Conservation (phyloP, 2,113 vertebrate genomes). For the Dipodomys merriami region DNA sequence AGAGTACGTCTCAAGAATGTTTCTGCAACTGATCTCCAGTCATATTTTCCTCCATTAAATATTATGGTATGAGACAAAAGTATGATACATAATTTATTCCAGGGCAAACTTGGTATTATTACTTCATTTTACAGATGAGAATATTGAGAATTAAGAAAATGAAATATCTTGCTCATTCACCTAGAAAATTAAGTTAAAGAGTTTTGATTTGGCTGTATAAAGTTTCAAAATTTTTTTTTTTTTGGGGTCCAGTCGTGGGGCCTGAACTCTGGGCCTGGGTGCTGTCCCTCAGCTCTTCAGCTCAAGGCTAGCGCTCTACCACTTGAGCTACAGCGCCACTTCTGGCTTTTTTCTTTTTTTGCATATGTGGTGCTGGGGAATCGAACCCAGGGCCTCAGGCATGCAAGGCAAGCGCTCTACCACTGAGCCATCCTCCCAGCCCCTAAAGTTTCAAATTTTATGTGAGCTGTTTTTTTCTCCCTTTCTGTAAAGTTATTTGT, state of each 20-base stretch:
- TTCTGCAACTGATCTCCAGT: neutral
- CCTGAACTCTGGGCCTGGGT: no score
- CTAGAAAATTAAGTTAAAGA: constrained; percentile 16
- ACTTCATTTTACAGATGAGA: neutral
- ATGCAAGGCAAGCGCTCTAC: no score
- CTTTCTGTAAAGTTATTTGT: neutral
- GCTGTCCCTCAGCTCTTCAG: no score
- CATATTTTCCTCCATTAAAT: neutral
- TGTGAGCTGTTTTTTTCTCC: neutral
- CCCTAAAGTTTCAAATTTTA: neutral
- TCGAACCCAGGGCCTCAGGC: no score
- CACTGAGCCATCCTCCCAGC: no score
- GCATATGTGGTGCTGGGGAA: no score
- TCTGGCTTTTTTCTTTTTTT: no score
- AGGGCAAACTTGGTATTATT: neutral
- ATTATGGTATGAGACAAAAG: neutral
- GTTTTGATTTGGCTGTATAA: neutral
- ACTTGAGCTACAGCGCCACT: no score
- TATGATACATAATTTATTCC: neutral
- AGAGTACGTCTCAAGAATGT: neutral
- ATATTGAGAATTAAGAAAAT: neutral
- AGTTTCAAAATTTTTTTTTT: no score
- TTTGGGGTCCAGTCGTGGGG: no score
- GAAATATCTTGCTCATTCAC: neutral
- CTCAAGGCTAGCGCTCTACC: no score